A percentile compares a stretch with the other conserved stretches of the same genome.
phyloP scores from a whole-genome alignment of 2,888 invertebrate species.

The Opisthograptis luteolata region DNA sequence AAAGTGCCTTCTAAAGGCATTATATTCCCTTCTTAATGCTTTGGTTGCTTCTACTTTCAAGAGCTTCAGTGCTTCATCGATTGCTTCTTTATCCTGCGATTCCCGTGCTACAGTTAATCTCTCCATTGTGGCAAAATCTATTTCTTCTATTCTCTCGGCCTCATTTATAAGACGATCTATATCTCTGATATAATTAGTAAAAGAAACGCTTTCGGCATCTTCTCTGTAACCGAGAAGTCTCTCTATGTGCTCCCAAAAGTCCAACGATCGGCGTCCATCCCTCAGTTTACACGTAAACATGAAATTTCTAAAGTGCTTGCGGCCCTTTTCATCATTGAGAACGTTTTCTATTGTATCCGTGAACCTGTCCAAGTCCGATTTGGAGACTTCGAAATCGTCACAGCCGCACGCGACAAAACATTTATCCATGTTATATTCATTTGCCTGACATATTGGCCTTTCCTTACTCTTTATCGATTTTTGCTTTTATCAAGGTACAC shows the following conservation, averaged over 20 bases:
- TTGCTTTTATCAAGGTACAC: slow-evolving; percentile 21
- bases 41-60: slow-evolving; percentile 72
- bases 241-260: slow-evolving; percentile 74
- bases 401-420: slow-evolving; percentile 79
- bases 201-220: slow-evolving; percentile 60
- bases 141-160: slow-evolving; percentile 71
- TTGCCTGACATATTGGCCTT: slow-evolving; percentile 48
- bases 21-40: slow-evolving; percentile 70
- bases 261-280: slow-evolving; percentile 65
- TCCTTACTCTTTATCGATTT: slow-evolving; percentile 67
- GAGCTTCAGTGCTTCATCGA: slow-evolving; percentile 60
- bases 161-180: slow-evolving; percentile 66
- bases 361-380: slow-evolving; percentile 77
- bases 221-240: slow-evolving; percentile 62
- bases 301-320: slow-evolving; percentile 74
- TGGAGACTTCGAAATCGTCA: slow-evolving; percentile 70
- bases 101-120: slow-evolving; percentile 62
- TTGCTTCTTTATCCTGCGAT: slow-evolving; percentile 63
- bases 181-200: slow-evolving; percentile 58
- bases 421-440: slow-evolving; percentile 73
- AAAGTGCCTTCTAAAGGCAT: slow-evolving; percentile 66
- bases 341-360: slow-evolving; percentile 81
- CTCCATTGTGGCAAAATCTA: slow-evolving; percentile 75
- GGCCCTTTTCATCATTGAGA: slow-evolving; percentile 74
- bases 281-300: slow-evolving; percentile 73